These are phyloP conservation scores for Periphyllus acericola DNA, from an alignment of 2,888 invertebrate species.

Conservation along the genomic window DNA sequence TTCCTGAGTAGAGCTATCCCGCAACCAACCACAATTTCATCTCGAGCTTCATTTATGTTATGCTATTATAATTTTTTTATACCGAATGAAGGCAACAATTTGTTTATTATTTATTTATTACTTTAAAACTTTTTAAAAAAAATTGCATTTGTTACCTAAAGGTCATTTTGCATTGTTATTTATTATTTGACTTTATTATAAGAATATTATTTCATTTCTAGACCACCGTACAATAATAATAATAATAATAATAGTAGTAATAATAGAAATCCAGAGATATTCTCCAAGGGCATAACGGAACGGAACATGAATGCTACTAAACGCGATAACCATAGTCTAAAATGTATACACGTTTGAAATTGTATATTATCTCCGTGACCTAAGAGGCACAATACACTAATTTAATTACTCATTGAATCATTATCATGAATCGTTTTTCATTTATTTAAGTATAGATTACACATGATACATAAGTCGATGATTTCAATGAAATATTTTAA, in stretches of 20 bases:
- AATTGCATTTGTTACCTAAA: not conserved
- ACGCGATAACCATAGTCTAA: slow-evolving; percentile 34
- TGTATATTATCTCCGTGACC: slow-evolving; percentile 21
- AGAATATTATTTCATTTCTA: not conserved
- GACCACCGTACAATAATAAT: not conserved
- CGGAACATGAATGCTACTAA: slow-evolving; percentile 31
- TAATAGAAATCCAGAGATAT: slow-evolving; percentile 25
- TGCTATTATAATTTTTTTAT: not conserved
- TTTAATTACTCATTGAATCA: slow-evolving; percentile 35
- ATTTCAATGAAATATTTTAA: slow-evolving; percentile 12
- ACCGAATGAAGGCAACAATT: too few relatives aligned
- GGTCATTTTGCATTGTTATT: slow-evolving; percentile 2
- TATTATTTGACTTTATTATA: slow-evolving; percentile 9
- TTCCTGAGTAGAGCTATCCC: too few relatives aligned
- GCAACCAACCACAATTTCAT: too few relatives aligned
- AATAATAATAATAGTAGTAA: slow-evolving; percentile 25
- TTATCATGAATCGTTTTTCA: slow-evolving; percentile 20
- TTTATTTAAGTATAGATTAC: not conserved
- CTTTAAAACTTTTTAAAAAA: not conserved
- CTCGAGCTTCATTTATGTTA: too few relatives aligned
- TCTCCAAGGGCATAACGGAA: slow-evolving; percentile 56
- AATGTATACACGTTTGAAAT: slow-evolving; percentile 29
- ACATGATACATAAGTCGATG: not conserved
- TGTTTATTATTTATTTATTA: too few relatives aligned
- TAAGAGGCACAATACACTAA: slow-evolving; percentile 19